Conservation (phyloP, 2,797 vertebrate species). For the Meda fulgida region DNA sequence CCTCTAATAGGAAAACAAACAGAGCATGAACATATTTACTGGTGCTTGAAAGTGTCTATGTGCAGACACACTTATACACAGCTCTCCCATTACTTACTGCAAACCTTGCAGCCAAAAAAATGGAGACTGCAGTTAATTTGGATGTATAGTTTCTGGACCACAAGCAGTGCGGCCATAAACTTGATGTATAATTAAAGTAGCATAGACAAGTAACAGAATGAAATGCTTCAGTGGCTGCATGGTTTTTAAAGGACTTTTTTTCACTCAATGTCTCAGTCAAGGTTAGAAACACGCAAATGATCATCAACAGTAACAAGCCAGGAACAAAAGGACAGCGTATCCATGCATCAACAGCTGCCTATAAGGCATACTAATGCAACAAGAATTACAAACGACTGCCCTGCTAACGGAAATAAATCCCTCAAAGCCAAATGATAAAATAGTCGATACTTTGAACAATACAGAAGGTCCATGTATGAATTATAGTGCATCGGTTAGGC, state of each 20-base stretch:
- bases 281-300: conserved; percentile 24
- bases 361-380: conserved; percentile 36
- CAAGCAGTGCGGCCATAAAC: conserved; percentile 13
- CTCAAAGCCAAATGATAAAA: conserved; percentile 30
- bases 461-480: conserved; percentile 17
- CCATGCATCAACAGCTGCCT: conserved; percentile 34
- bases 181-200: neutral
- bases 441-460: conserved; percentile 12
- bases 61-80: conserved; percentile 37
- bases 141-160: conserved; percentile 25
- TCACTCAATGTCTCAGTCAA: neutral
- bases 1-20: conserved; percentile 58
- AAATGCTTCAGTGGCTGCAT: neutral
- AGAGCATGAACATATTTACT: conserved; percentile 60
- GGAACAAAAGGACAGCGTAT: conserved; percentile 27
- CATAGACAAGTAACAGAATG: neutral
- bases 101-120: conserved; percentile 42
- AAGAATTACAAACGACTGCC: conserved; percentile 9
- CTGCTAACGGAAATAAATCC: conserved; percentile 20
- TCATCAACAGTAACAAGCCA: conserved; percentile 32
- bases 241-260: neutral
- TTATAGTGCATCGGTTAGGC: conserved; percentile 29
- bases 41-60: conserved; percentile 34
- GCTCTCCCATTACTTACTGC: conserved; percentile 27
- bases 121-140: conserved; percentile 30